Evolutionary conservation across 2,797 vertebrate genomes (phyloP), one percentile per base, ranked within the genome.

Genomic region (Kryptopterus vitreolus): DNA sequence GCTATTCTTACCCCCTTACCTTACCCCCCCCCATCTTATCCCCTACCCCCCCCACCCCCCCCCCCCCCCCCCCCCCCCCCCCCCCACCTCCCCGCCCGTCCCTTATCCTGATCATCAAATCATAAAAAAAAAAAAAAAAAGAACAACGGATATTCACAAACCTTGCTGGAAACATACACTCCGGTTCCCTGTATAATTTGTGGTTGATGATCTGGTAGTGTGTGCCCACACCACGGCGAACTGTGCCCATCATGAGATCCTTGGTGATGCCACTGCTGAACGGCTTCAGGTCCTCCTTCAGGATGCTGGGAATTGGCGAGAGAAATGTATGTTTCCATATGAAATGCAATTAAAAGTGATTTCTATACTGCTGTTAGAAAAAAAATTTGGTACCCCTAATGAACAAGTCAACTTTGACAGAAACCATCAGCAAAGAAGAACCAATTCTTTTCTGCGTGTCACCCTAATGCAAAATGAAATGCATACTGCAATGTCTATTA

Each of bases 131-230:
- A n/a, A n/a, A n/a, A n/a, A n/a, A n/a, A n/a, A n/a, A 29, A 55
- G n/a, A 72, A 11, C 33, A 24, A 8, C 1, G 22, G 20, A 53
- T 33, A 33, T 35, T 35, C 22, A 70, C 70, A 83, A 85, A 99
- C 98, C 98, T 96, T 52, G 98, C 96, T 48, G 97, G 96, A 85
- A 99, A 99, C 96, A 99, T 96, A 82, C 98, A 99, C 88, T 94
- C 96, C 63, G 91, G 92, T 88, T 99, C 96, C 77, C 97, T 92
- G 89, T 96, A 99, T 77, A 99, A 77, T 81, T 92, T 95, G 75
- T 95, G 94, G 33, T 89, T 92, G 69, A 98, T 91, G 81, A 99
- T 91, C 90, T 99, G 98, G 90, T 99, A 99, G 88, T 99, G 97
- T 0, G 97, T 98, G 26, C 98, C 98, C 0, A 98, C 90, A 52